Evolutionary conservation across 1,140 invertebrate species (phyloP).

Genomic region (Drosophila bifasciata): DNA sequence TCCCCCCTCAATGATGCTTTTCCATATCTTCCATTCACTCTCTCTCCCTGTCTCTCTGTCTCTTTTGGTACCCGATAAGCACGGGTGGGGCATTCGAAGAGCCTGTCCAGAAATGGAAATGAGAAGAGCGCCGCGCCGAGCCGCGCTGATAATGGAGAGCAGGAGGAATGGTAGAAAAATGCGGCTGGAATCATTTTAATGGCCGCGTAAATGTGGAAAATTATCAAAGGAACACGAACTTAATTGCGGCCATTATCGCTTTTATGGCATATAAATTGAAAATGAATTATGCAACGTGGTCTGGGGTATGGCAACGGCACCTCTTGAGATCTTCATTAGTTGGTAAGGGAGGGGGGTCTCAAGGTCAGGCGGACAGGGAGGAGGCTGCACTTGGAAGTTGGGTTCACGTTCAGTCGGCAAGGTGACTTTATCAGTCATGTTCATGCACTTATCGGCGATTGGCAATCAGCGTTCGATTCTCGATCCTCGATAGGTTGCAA

Average conservation of each 20-base stretch:
- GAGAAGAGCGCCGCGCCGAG: constrained; percentile 20
- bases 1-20: constrained; percentile 20
- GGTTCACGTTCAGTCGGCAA: too few relatives aligned
- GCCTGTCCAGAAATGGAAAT: constrained; percentile 57
- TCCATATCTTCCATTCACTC: constrained; percentile 15
- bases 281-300: constrained; percentile 77
- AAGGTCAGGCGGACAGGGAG: constrained; percentile 39
- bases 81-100: not conserved
- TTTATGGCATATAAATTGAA: constrained; percentile 79
- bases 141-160: constrained; percentile 30
- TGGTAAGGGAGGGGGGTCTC: constrained; percentile 5
- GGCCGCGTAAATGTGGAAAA: constrained; percentile 80
- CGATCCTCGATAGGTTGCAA: constrained; percentile 29
- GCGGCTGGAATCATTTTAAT: constrained; percentile 76
- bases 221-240: constrained; percentile 82
- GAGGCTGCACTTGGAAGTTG: too few relatives aligned
- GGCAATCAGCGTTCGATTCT: constrained; percentile 19
- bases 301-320: not conserved
- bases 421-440: not conserved
- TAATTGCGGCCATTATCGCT: constrained; percentile 79
- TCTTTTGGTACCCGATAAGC: constrained; percentile 27
- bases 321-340: constrained; percentile 64
- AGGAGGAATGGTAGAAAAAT: constrained; percentile 60
- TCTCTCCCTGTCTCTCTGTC: constrained; percentile 50
- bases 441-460: constrained; percentile 27